phyloP scores from a whole-genome alignment of 2,797 vertebrate genomes.

The Sciurus vulgaris region DNA sequence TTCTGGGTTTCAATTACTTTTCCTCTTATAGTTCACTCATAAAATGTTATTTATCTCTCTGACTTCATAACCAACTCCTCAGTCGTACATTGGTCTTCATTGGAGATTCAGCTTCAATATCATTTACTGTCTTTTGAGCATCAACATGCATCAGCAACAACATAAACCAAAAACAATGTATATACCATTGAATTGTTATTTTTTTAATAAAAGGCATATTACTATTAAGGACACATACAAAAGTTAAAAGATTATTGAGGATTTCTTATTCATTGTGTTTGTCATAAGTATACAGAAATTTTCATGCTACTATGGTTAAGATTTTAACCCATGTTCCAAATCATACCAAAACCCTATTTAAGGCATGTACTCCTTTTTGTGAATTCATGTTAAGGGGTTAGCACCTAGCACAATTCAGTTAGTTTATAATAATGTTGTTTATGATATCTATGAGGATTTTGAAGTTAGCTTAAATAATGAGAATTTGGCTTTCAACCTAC shows the following conservation, averaged over 20 bases:
- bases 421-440: neutral
- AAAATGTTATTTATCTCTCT: conserved; percentile 10
- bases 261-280: neutral
- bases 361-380: neutral
- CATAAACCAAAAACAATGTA: neutral
- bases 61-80: neutral
- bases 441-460: neutral
- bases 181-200: neutral
- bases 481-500: neutral
- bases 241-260: neutral
- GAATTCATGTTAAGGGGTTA: neutral
- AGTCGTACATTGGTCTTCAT: neutral
- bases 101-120: neutral
- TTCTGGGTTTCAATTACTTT: neutral
- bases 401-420: neutral
- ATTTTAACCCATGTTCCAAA: neutral
- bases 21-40: neutral
- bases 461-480: conserved; percentile 28
- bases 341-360: neutral
- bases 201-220: neutral
- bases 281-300: neutral
- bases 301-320: neutral
- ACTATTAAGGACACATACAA: neutral
- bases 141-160: neutral
- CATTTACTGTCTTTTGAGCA: neutral